phyloP scores from a whole-genome alignment of 2,888 invertebrate species.

The Melanophora roralis region DNA sequence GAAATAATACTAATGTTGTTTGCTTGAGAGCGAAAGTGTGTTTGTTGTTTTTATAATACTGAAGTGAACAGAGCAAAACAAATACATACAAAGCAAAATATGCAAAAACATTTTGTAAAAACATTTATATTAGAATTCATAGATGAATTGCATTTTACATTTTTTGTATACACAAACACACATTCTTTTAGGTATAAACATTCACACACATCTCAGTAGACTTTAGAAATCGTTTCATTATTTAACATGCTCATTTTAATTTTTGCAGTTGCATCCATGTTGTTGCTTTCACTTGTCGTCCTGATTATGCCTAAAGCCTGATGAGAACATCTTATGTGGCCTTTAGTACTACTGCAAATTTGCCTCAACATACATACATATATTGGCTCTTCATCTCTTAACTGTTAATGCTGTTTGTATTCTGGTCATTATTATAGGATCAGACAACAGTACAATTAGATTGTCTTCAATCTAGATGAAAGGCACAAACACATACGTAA shows the following conservation, averaged over 20 bases:
- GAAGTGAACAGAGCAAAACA: not conserved
- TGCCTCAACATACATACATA: too few species aligned
- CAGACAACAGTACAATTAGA: not conserved
- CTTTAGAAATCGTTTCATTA: not conserved
- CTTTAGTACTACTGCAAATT: conserved; percentile 27
- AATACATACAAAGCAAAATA: not conserved
- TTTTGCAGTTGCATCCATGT: not conserved
- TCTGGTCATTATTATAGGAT: conserved; percentile 2
- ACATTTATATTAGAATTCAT: conserved; percentile 3
- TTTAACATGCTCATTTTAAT: not conserved
- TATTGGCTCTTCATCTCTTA: not conserved
- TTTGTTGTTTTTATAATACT: not conserved
- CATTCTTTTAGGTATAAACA: not conserved
- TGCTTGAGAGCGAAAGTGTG: not conserved
- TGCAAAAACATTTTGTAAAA: not conserved
- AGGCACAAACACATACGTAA: not conserved
- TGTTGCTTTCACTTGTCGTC: conserved; percentile 7
- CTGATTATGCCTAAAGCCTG: conserved; percentile 25
- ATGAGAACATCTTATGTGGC: conserved; percentile 33
- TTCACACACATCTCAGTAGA: not conserved
- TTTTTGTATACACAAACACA: not conserved
- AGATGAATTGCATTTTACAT: not conserved
- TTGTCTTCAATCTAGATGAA: not conserved
- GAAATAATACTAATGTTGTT: conserved; percentile 3
- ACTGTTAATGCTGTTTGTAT: not conserved